A percentile compares a stretch with the other conserved stretches of the same genome.
Conservation (phyloP, 2,113 vertebrate species). For the Atlantisia rogersi region DNA sequence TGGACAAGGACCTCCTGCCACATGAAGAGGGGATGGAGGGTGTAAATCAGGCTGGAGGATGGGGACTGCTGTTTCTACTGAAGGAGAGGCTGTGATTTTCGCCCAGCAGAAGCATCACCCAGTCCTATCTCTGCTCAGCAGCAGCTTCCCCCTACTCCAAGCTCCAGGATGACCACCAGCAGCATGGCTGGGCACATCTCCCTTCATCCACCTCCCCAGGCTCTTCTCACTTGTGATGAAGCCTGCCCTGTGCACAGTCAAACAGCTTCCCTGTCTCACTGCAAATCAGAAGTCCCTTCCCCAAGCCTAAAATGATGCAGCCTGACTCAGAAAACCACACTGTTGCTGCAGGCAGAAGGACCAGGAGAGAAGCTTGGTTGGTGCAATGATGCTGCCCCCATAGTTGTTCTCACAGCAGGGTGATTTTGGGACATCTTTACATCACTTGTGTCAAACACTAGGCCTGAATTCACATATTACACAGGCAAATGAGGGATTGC, state of each 20-base stretch:
- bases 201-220: neutral
- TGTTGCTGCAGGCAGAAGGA: neutral
- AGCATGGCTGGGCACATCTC: neutral
- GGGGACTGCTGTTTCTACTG: neutral
- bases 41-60: neutral
- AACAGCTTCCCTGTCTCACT: too few relatives aligned
- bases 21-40: neutral
- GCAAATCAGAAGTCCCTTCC: neutral
- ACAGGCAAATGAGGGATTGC: neutral
- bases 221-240: neutral
- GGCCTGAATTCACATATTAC: neutral
- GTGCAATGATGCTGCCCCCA: neutral
- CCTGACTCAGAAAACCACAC: fast-evolving
- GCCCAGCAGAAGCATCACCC: neutral
- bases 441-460: neutral
- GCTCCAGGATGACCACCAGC: neutral
- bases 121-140: neutral
- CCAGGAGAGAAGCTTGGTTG: neutral
- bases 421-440: neutral
- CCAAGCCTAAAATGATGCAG: fast-evolving
- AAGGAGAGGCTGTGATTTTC: neutral
- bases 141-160: neutral
- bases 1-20: neutral
- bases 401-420: fast-evolving
- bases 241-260: neutral